Base-by-base conservation (phyloP, 1,140 invertebrate genomes). In the Scylla paramamosain region DNA sequence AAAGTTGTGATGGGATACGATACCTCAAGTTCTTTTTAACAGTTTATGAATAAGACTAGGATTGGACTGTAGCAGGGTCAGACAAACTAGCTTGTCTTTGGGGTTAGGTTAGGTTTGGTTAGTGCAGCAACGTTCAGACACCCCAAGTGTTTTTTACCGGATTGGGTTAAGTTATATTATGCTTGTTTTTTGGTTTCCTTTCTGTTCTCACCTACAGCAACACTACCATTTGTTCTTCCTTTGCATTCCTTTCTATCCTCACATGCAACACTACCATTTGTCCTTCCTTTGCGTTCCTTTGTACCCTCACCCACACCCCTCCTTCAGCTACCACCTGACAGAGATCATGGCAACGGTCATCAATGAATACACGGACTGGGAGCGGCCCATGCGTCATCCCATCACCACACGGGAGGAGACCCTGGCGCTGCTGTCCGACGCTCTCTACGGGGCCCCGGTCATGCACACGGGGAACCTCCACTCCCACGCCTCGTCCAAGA, bases 311-410 rank as follows among this genome's bases (percentile, higher is more conserved):
- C 25, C 45, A 4, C 10, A 0, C 4, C 32, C 52, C 92, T 59
- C 90, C 46, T 29, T 29, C 96, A 96, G 95, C 96, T 96, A 96
- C 95, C 97, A 98, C 96, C 96, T 97, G 89, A 97, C 97, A 95
- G 97, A 98, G 96, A 97, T 98, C 83, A 97, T 97, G 92, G 97
- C 97, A 32, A 97, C 97, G 20, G 97, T 98, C 7, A 98, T 99
- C 96, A 99, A 99, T 97, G 99, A 99, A 97, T 99, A 99, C 97
- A 99, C 99, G 3, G 99, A 99, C 97, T 99, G 99, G 99, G 99
- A 99, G 96, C 97, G 98, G 96, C 98, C 99, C 3, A 98, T 99
- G 12, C 98, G 99, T 96, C 98, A 99, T 98, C 99, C 99, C 39
- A 98, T 99, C 96, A 98, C 98, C 97, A 98, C 99, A 84, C 98